These are phyloP conservation scores for Horisme vitalbata DNA, from an alignment of 2,888 invertebrate species.

Conservation along the genomic window DNA sequence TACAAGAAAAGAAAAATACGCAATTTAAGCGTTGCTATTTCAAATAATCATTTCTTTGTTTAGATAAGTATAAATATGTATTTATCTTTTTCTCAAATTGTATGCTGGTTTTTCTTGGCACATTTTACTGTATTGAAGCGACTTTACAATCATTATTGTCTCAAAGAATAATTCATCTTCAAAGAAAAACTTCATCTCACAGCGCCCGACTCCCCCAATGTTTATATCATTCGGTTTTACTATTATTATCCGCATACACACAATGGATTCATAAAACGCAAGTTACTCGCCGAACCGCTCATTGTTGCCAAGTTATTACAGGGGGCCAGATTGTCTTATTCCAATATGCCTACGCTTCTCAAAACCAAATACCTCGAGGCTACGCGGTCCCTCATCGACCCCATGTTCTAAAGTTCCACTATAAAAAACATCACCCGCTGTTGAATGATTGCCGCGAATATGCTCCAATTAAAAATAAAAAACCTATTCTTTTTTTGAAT, in stretches of 20 bases:
- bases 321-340: slow-evolving; percentile 69
- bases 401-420: slow-evolving; percentile 40
- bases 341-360: slow-evolving; percentile 64
- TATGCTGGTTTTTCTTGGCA: too few relatives aligned
- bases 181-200: slow-evolving; percentile 5
- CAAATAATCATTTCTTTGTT: too few relatives aligned
- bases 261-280: slow-evolving; percentile 37
- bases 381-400: slow-evolving; percentile 47
- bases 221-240: slow-evolving; percentile 22
- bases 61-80: too few relatives aligned
- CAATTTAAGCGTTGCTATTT: too few relatives aligned
- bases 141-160: too few relatives aligned
- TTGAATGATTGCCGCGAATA: slow-evolving; percentile 61
- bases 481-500: slow-evolving; percentile 47
- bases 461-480: slow-evolving; percentile 76
- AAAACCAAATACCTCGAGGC: slow-evolving; percentile 75
- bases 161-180: slow-evolving; percentile 1
- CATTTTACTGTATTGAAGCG: too few relatives aligned
- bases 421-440: slow-evolving; percentile 47
- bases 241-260: slow-evolving; percentile 30
- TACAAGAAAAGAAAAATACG: too few relatives aligned
- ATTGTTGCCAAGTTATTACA: slow-evolving; percentile 53
- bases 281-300: slow-evolving; percentile 30
- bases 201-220: slow-evolving; percentile 18
- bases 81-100: too few relatives aligned